Conservation (phyloP, 2,113 vertebrate species). For the Cervus canadensis region DNA sequence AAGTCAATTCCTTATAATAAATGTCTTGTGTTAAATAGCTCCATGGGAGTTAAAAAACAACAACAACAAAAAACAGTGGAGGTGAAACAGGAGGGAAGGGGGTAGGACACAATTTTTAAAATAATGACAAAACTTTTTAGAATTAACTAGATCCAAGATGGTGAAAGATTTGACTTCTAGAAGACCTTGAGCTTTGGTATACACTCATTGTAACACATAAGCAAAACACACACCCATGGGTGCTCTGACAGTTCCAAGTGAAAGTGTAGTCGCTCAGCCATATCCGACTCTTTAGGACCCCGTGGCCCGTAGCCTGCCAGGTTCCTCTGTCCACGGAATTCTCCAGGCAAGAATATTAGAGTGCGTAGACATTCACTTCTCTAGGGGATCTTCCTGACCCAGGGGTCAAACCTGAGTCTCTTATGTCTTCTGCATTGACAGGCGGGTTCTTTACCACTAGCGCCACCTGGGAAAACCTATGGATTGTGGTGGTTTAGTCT, state of each 20-base stretch:
- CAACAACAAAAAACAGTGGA: not conserved
- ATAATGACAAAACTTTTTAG: not conserved
- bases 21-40: not conserved
- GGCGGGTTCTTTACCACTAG: not conserved
- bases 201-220: not conserved
- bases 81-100: not conserved
- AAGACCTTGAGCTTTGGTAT: not conserved
- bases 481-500: not conserved
- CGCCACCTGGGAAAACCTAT: fast-evolving
- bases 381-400: not conserved
- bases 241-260: not conserved
- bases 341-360: not conserved
- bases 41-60: not conserved
- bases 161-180: not conserved
- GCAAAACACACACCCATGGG: not conserved
- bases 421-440: not conserved
- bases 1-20: not conserved
- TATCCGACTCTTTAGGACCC: not conserved
- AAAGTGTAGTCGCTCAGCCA: not conserved
- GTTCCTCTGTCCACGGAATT: not conserved
- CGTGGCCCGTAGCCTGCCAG: not conserved
- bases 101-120: not conserved
- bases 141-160: not conserved
- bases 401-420: not conserved
- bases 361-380: not conserved